phyloP scores from a whole-genome alignment of 2,113 vertebrate genomes.

The Pteropus alecto region DNA sequence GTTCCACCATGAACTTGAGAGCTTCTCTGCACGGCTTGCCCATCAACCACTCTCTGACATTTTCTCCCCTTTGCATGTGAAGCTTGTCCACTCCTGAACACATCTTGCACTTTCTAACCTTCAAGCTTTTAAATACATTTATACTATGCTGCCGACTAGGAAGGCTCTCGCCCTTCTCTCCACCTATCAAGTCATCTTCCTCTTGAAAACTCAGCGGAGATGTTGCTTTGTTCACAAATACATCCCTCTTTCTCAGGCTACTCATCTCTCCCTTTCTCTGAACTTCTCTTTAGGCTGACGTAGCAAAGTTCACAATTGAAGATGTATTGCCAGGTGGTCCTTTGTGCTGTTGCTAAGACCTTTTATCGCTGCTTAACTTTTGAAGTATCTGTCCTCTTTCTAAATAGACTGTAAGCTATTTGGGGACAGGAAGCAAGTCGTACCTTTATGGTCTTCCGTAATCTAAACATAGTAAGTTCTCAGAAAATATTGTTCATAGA shows the following conservation, averaged over 20 bases:
- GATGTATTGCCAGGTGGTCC: not conserved
- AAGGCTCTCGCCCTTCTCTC: not conserved
- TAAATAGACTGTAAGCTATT: not conserved
- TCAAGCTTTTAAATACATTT: not conserved
- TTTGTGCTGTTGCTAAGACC: not conserved
- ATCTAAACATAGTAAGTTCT: not conserved
- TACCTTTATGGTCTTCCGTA: not conserved
- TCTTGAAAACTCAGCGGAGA: not conserved
- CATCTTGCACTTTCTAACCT: not conserved
- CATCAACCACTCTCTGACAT: too few species aligned
- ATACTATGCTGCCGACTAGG: not conserved
- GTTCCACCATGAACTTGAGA: not conserved
- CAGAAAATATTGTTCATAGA: not conserved
- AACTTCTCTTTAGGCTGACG: not conserved
- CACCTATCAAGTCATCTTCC: not conserved
- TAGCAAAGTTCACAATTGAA: not conserved
- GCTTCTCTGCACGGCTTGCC: not conserved
- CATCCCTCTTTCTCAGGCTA: not conserved
- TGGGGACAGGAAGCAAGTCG: not conserved
- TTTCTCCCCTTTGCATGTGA: not conserved
- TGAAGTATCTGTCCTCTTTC: not conserved
- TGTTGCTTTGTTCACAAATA: not conserved
- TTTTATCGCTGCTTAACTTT: not conserved
- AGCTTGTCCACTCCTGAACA: not conserved
- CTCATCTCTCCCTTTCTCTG: not conserved